A percentile compares a stretch with the other conserved stretches of the same genome.
Evolutionary conservation across 2,797 vertebrate species (phyloP).

Genomic region (Spondyliosoma cantharus): DNA sequence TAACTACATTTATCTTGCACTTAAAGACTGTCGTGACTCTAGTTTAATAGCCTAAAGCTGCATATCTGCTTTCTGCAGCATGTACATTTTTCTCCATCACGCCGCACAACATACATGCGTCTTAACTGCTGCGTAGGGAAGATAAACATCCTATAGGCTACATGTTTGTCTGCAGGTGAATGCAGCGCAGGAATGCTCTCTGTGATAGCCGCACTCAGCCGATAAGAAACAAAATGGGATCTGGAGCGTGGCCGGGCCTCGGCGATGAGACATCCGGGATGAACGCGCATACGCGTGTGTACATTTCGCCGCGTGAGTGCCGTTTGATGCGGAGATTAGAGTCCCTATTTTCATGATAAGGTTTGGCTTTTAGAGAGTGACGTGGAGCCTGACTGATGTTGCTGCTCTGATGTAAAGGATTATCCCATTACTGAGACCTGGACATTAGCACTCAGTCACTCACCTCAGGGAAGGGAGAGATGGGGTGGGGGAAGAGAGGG

Average conservation of each 20-base stretch:
- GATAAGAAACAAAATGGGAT: slow-evolving; percentile 57
- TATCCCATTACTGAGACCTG: slow-evolving; percentile 71
- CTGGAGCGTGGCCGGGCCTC: not conserved
- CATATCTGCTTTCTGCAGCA: slow-evolving; percentile 21
- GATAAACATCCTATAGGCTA: slow-evolving; percentile 51
- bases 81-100: slow-evolving; percentile 12
- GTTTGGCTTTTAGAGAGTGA: slow-evolving; percentile 58
- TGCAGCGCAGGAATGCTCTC: slow-evolving; percentile 7
- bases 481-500: slow-evolving; percentile 36
- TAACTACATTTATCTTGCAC: slow-evolving; percentile 41
- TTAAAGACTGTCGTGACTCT: slow-evolving; percentile 35
- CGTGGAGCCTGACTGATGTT: slow-evolving; percentile 47
- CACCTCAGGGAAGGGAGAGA: slow-evolving; percentile 66
- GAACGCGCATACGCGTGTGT: not conserved
- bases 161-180: slow-evolving; percentile 65
- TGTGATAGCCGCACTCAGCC: slow-evolving; percentile 9
- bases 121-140: slow-evolving; percentile 7
- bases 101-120: slow-evolving; percentile 33
- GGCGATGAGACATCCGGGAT: slow-evolving; percentile 34
- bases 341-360: slow-evolving; percentile 49
- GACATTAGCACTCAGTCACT: slow-evolving; percentile 67
- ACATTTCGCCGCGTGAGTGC: slow-evolving; percentile 28
- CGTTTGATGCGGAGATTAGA: slow-evolving; percentile 46
- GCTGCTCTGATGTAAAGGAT: slow-evolving; percentile 66
- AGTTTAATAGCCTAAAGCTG: slow-evolving; percentile 36